A percentile compares a stretch with the other conserved stretches of the same genome.
phyloP scores from a whole-genome alignment of 2,888 invertebrate genomes.

The Podabrus alpinus region DNA sequence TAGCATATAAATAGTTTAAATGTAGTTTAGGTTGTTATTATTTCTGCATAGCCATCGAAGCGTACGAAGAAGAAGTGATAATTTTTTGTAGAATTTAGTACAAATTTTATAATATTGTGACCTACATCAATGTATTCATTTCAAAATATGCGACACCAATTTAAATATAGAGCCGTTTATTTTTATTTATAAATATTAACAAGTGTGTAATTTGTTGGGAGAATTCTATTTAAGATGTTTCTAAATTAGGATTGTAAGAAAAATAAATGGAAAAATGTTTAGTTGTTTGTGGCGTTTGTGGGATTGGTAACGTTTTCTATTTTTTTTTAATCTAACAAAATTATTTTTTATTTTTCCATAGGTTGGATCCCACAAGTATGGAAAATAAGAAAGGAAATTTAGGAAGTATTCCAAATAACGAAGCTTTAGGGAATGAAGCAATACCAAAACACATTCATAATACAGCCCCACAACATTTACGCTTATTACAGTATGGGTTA shows the following conservation, averaged over 20 bases:
- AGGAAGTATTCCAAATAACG: slow-evolving; percentile 36
- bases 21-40: neutral
- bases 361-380: slow-evolving; percentile 54
- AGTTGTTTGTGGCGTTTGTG: slow-evolving; percentile 63
- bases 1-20: slow-evolving; percentile 6
- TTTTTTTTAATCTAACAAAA: neutral
- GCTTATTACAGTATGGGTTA: slow-evolving; percentile 61
- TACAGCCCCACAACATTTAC: slow-evolving; percentile 60
- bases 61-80: slow-evolving; percentile 18
- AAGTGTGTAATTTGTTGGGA: slow-evolving; percentile 7
- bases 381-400: slow-evolving; percentile 51
- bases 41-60: neutral
- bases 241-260: neutral
- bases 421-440: slow-evolving; percentile 39
- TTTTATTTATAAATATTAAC: slow-evolving; percentile 18
- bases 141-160: slow-evolving; percentile 36
- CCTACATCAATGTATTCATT: slow-evolving; percentile 44
- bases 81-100: slow-evolving; percentile 12
- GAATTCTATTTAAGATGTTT: slow-evolving; percentile 19
- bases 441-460: slow-evolving; percentile 61
- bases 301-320: slow-evolving; percentile 41
- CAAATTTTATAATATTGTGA: slow-evolving; percentile 39
- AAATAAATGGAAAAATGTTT: slow-evolving; percentile 57
- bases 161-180: slow-evolving; percentile 29
- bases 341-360: slow-evolving; percentile 37